A percentile compares a stretch with the other conserved stretches of the same genome.
phyloP scores from a whole-genome alignment of 2,797 vertebrate species.

The Dallia pectoralis region DNA sequence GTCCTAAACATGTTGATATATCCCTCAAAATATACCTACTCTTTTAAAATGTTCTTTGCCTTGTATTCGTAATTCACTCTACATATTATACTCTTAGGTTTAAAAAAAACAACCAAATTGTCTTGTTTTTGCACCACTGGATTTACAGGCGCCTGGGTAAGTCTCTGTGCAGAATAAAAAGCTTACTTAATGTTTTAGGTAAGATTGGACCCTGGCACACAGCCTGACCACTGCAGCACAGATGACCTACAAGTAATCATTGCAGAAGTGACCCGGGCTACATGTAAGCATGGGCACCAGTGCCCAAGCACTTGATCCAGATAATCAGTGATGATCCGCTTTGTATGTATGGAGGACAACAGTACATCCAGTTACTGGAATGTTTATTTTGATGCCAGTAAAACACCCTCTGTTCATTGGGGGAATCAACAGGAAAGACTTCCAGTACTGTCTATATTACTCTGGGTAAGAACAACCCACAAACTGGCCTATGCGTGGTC shows the following conservation, averaged over 20 bases:
- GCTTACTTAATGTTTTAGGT: constrained; percentile 66
- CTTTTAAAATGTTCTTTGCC: not conserved
- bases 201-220: constrained; percentile 60
- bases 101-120: too few species aligned
- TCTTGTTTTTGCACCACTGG: not conserved
- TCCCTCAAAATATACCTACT: not conserved
- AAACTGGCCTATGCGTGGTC: too few species aligned
- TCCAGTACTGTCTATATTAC: too few species aligned
- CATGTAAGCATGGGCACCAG: constrained; percentile 4
- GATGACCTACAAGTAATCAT: constrained; percentile 57
- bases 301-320: constrained; percentile 45
- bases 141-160: constrained; percentile 47
- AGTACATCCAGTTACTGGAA: constrained; percentile 2
- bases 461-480: too few species aligned
- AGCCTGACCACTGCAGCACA: constrained; percentile 52
- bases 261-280: constrained; percentile 40
- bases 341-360: constrained; percentile 49
- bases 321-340: constrained; percentile 49
- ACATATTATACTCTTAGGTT: too few species aligned
- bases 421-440: too few species aligned
- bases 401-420: too few species aligned
- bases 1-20: too few species aligned
- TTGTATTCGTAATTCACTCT: constrained; percentile 25
- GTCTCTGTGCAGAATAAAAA: constrained; percentile 69
- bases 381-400: too few species aligned